phyloP scores from a whole-genome alignment of 1,140 invertebrate species.

The Akabosia matsudoensis region DNA sequence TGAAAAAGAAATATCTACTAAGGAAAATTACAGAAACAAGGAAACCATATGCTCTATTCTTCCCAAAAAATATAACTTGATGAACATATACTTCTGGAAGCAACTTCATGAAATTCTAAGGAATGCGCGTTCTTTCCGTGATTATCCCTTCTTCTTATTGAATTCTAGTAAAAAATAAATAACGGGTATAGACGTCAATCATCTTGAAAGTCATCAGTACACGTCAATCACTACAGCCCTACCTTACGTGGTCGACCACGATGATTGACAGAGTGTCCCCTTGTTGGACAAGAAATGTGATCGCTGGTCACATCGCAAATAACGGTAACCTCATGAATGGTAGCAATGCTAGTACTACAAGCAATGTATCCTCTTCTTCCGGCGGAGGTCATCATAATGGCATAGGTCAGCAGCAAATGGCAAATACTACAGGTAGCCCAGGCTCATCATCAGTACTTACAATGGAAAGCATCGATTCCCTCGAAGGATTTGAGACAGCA shows the following conservation, averaged over 20 bases:
- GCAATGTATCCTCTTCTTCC: not conserved
- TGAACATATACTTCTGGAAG: not conserved
- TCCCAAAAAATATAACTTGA: not conserved
- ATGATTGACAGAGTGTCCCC: conserved; percentile 48
- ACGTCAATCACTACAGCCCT: not conserved
- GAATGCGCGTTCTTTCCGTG: too few relatives aligned
- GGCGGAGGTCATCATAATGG: conserved; percentile 15
- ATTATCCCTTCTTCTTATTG: too few relatives aligned
- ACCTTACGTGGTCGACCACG: not conserved
- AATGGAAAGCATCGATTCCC: conserved; percentile 45
- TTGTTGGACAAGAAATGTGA: conserved; percentile 45
- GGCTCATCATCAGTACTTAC: conserved; percentile 44
- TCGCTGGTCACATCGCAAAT: conserved; percentile 9
- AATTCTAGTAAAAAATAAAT: too few relatives aligned
- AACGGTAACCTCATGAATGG: conserved; percentile 14
- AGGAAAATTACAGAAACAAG: not conserved
- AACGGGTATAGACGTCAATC: conserved; percentile 21
- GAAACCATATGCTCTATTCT: too few relatives aligned
- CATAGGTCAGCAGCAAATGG: conserved; percentile 21
- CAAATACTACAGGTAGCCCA: conserved; percentile 36
- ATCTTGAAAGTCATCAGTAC: not conserved
- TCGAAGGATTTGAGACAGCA: conserved; percentile 44
- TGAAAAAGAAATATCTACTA: too few relatives aligned
- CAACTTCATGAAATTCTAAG: too few relatives aligned
- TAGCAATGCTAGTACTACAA: not conserved